A percentile compares a stretch with the other conserved stretches of the same genome.
Evolutionary conservation across 2,797 vertebrate genomes (phyloP).

Genomic region (Triplophysa bombifrons): DNA sequence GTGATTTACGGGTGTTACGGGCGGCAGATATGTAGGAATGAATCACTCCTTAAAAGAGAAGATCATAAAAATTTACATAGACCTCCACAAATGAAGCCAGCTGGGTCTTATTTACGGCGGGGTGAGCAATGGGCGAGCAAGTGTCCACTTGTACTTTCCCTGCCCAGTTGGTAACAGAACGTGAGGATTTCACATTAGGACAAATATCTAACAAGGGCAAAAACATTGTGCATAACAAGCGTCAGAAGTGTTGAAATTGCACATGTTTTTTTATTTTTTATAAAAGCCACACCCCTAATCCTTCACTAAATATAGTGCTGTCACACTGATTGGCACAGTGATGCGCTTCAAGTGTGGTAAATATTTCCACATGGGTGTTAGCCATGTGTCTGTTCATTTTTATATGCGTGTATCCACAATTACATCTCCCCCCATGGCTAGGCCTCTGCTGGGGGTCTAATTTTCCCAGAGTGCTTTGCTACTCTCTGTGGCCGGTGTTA

Average conservation of each 20-base stretch:
- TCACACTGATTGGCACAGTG: not conserved
- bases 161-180: not conserved
- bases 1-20: conserved; percentile 31
- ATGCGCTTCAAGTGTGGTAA: conserved; percentile 9
- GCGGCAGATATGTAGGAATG: conserved; percentile 15
- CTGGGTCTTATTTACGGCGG: conserved; percentile 26
- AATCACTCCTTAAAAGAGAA: conserved; percentile 20
- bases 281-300: not conserved
- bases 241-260: not conserved
- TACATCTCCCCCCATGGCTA: conserved; percentile 27
- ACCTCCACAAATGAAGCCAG: conserved; percentile 18
- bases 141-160: not conserved
- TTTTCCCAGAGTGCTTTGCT: conserved; percentile 52
- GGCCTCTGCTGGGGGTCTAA: conserved; percentile 30
- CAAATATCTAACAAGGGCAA: not conserved
- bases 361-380: conserved; percentile 11
- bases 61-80: conserved; percentile 13
- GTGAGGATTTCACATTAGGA: not conserved
- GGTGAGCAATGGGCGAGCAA: conserved; percentile 8
- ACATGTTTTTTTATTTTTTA: not conserved
- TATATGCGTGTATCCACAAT: conserved; percentile 13
- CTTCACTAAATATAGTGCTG: not conserved
- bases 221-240: conserved; percentile 9
- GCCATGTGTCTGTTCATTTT: not conserved
- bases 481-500: conserved; percentile 36